Percentiles rank a stretch among this genome's conserved stretches.
Evolutionary conservation across 1,140 invertebrate genomes (phyloP).

Genomic region (Drosophila rufa): DNA sequence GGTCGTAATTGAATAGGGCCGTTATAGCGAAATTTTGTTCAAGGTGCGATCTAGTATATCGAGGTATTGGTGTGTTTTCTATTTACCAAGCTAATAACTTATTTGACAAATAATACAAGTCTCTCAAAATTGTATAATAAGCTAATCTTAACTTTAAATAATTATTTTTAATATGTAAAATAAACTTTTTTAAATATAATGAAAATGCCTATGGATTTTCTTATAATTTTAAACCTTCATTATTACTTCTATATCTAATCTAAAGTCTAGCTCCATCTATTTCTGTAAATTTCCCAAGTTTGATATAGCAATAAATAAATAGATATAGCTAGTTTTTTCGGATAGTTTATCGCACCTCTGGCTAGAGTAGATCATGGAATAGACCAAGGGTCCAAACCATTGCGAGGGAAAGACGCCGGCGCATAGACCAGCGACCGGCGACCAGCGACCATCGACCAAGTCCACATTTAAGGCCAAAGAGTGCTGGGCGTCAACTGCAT

Average conservation of each 20-base stretch:
- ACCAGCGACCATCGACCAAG: constrained; percentile 11
- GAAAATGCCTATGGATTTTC: background rate
- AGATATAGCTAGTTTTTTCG: background rate
- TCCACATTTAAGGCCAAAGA: constrained; percentile 16
- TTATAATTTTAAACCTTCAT: background rate
- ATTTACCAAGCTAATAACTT: too few species aligned
- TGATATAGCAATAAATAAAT: background rate
- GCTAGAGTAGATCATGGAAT: constrained; percentile 8
- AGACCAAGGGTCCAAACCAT: constrained; percentile 4
- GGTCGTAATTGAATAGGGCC: too few species aligned
- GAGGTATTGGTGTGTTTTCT: too few species aligned
- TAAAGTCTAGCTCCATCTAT: background rate
- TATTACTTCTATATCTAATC: background rate
- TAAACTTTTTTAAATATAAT: too few species aligned
- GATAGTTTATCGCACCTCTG: constrained; percentile 9
- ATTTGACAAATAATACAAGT: too few species aligned
- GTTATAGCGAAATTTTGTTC: too few species aligned
- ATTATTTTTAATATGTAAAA: too few species aligned
- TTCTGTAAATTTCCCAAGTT: background rate
- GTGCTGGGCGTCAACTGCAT: constrained; percentile 67
- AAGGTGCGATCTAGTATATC: too few species aligned
- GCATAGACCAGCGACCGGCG: constrained; percentile 40
- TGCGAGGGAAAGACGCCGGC: constrained; percentile 66
- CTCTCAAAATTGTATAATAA: too few species aligned
- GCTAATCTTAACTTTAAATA: too few species aligned